Evolutionary conservation across 2,797 vertebrate genomes (phyloP), one percentile per base, ranked within the genome.

Genomic region (Sciurus vulgaris): DNA sequence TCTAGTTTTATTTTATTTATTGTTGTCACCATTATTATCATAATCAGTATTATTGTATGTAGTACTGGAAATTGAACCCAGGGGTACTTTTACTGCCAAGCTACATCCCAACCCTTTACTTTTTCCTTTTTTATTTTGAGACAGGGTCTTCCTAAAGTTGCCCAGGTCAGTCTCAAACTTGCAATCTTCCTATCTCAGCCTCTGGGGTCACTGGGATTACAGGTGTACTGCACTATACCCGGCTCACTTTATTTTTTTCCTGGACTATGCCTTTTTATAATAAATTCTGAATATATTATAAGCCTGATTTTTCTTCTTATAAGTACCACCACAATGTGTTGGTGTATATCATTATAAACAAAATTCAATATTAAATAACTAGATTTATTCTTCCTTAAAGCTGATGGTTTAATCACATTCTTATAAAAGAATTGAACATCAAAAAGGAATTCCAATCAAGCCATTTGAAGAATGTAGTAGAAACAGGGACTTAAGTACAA

Each of bases 361-460:
- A 70, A 83, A 41, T 22, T 93, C 7, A 67, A 7, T 79, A 77
- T 77, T 84, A 65, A 86, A 93, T 70, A 59, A 35, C 18, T n/a
- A 26, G 15, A 14, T 87, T 83, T 91, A 47, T 61, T 56, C 7
- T 65, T 73, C 72, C 3, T 93, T 91, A 69, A 89, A 70, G 28
- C 15, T 93, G 54, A 77, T 33, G 35, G 54, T 63, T 8, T n/a
- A 77, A 86, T 89, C 72, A 85, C 7, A 84, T 87, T 90, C 15
- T 1, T 88, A 28, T 84, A 76, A 86, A 86, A 95, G 33, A 72
- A 63, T 38, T 89, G 82, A 88, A 69, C 9, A 78, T 84, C n/a
- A 88, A 61, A 89, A 88, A 94, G 63, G 4, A 10, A 82, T 92
- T 76, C 59, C n/a, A 91, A 24, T 61, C 26, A 91, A 95, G 33